These are phyloP conservation scores for Drosophila longiperda DNA, from an alignment of 2,888 invertebrate species.

Conservation along the genomic window DNA sequence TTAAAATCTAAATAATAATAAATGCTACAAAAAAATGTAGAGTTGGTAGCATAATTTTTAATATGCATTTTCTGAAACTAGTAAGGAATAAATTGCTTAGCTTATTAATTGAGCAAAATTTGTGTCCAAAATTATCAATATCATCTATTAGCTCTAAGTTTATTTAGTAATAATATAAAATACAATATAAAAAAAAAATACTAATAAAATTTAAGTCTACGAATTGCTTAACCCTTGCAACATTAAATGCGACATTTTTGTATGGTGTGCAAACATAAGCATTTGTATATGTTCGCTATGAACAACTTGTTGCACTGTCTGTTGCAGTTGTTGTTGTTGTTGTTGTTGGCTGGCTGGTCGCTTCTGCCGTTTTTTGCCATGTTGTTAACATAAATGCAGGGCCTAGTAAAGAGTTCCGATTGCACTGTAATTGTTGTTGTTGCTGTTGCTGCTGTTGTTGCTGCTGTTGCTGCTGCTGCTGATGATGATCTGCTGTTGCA, in stretches of 20 bases:
- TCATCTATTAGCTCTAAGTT: neutral
- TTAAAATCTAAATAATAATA: neutral
- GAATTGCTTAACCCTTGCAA: neutral
- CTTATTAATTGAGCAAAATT: too few species aligned
- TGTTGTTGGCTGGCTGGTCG: constrained; percentile 16
- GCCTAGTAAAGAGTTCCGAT: constrained; percentile 47
- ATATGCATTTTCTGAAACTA: neutral
- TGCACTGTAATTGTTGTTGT: constrained; percentile 50
- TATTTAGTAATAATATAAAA: neutral
- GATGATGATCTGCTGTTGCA: constrained; percentile 46
- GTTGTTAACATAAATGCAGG: constrained; percentile 59
- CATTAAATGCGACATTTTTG: constrained; percentile 38
- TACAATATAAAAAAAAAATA: neutral
- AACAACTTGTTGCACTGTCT: constrained; percentile 57
- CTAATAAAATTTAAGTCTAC: neutral
- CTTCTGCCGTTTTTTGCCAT: constrained; percentile 40
- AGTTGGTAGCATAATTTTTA: neutral
- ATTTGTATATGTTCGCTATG: constrained; percentile 31
- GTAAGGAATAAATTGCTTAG: neutral
- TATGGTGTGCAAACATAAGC: constrained; percentile 49
- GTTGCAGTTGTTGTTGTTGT: constrained; percentile 15
- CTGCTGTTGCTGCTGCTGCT: constrained; percentile 37
- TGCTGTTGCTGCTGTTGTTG: constrained; percentile 32
- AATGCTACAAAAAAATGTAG: neutral
- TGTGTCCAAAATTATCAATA: neutral